Conservation (phyloP, 2,113 vertebrate genomes). For the Cephalopholis sonnerati region DNA sequence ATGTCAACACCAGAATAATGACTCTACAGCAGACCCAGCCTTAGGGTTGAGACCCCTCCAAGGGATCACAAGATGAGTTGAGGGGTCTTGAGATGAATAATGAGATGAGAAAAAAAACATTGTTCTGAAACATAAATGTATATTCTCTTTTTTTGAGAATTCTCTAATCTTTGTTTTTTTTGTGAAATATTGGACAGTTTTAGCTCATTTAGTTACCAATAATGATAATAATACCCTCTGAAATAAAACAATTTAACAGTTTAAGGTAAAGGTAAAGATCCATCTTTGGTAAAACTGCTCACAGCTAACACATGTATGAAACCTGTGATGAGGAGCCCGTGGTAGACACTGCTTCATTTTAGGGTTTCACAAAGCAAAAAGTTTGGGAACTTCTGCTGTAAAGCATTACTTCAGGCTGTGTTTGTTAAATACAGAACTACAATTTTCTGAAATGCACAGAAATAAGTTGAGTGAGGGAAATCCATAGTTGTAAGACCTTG, state of each 20-base stretch:
- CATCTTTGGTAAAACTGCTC: neutral
- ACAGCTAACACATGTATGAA: neutral
- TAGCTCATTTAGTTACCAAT: neutral
- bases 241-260: neutral
- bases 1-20: neutral
- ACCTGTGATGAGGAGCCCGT: neutral
- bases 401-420: neutral
- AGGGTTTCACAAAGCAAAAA: neutral
- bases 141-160: neutral
- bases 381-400: neutral
- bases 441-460: conserved; percentile 26
- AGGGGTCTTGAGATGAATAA: neutral
- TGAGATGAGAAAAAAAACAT: neutral
- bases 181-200: neutral
- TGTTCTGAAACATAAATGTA: neutral
- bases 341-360: neutral
- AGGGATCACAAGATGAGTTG: neutral
- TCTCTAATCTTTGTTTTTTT: neutral
- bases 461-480: conserved; percentile 3
- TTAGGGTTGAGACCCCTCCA: neutral
- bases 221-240: neutral
- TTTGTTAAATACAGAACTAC: conserved; percentile 19
- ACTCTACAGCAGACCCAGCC: neutral
- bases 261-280: neutral
- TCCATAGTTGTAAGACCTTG: neutral